Evolutionary conservation across 2,113 vertebrate species (phyloP).

Genomic region (Hippolais icterina): DNA sequence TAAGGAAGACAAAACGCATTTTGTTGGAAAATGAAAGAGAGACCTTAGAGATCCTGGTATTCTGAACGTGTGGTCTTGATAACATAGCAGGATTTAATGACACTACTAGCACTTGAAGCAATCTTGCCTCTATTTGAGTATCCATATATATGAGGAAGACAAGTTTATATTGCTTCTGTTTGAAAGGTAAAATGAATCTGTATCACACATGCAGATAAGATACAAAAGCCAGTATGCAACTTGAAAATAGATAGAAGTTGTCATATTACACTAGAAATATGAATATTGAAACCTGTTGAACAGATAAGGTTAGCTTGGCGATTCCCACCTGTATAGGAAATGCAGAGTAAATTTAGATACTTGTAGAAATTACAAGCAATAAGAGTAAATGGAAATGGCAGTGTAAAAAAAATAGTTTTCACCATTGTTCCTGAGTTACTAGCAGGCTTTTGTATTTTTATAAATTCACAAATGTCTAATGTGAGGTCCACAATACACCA

Average conservation of each 20-base stretch:
- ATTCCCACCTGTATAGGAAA: background rate
- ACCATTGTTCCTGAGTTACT: rapidly evolving
- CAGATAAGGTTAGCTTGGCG: background rate
- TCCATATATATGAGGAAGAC: background rate
- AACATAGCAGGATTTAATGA: background rate
- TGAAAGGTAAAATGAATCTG: background rate
- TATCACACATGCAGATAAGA: background rate
- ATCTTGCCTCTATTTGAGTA: background rate
- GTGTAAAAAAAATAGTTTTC: background rate
- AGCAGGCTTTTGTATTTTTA: background rate
- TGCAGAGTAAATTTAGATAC: background rate
- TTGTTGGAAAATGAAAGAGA: background rate
- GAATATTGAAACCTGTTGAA: background rate
- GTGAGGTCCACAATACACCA: background rate
- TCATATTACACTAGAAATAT: background rate
- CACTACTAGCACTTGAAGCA: background rate
- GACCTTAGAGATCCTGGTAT: background rate
- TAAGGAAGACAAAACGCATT: background rate
- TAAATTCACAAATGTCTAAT: background rate
- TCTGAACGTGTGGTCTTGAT: background rate
- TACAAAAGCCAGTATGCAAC: background rate
- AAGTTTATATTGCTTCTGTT: background rate
- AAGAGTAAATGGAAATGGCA: background rate
- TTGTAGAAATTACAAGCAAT: background rate
- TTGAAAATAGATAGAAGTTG: background rate